These are phyloP conservation scores for Spizella passerina DNA, from an alignment of 2,797 vertebrate genomes.

Conservation along the genomic window DNA sequence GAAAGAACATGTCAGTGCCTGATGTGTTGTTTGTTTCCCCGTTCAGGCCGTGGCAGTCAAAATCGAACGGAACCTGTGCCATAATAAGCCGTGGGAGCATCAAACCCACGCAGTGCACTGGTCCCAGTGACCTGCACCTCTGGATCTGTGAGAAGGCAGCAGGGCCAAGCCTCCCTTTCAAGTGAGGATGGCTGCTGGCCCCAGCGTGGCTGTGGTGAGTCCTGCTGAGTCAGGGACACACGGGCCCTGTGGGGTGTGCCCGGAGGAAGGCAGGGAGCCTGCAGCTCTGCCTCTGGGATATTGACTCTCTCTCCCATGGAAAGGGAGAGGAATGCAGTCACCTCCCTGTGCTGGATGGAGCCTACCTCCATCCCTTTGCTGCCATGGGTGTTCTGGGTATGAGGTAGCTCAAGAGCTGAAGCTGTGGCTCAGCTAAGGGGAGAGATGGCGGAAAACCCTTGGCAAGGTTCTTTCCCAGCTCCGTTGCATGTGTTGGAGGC, in stretches of 20 bases:
- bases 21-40: background rate
- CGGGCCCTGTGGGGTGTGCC: accelerated
- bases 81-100: slow-evolving; percentile 44
- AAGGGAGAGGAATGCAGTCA: background rate
- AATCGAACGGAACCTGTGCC: slow-evolving; percentile 24
- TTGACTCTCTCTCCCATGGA: background rate
- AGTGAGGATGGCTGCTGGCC: accelerated
- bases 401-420: background rate
- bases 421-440: background rate
- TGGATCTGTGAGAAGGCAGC: slow-evolving; percentile 53
- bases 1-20: background rate
- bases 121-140: background rate
- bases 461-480: background rate
- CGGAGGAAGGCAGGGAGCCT: background rate
- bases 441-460: background rate
- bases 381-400: background rate
- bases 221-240: accelerated
- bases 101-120: background rate
- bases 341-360: background rate
- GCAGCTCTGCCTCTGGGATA: accelerated
- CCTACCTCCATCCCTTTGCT: accelerated
- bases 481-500: accelerated
- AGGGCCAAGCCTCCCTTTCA: background rate
- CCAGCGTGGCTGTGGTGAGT: background rate
- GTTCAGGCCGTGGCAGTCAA: slow-evolving; percentile 17